Percentiles rank a stretch among this genome's conserved stretches.
Evolutionary conservation across 1,140 invertebrate genomes (phyloP).

Genomic region (Druon quercuslanigerum): DNA sequence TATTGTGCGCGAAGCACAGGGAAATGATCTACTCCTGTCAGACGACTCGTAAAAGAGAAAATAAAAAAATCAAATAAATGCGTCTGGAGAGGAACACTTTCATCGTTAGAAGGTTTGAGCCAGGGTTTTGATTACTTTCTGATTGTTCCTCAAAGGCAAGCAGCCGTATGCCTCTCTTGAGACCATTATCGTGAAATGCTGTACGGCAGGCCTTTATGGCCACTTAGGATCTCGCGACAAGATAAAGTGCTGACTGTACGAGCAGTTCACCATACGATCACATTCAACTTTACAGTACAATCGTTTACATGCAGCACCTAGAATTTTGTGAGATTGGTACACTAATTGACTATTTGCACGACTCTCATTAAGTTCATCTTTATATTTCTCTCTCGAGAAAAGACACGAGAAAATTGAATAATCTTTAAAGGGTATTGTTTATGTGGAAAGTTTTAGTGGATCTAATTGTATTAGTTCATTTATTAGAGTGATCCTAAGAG

Average conservation of each 20-base stretch:
- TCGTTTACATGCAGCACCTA: not conserved
- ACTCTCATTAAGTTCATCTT: not conserved
- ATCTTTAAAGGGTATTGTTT: not conserved
- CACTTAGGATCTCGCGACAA: conserved; percentile 39
- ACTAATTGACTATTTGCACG: conserved; percentile 26
- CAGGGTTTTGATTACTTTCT: conserved; percentile 13
- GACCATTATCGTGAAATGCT: conserved; percentile 39
- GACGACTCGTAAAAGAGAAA: not conserved
- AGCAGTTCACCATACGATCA: conserved; percentile 18
- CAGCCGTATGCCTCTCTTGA: conserved; percentile 26
- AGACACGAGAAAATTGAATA: not conserved
- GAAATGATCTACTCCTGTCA: conserved; percentile 12
- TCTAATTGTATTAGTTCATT: not conserved
- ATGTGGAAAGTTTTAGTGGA: conserved; percentile 1
- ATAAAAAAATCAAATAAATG: not conserved
- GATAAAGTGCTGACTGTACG: conserved; percentile 34
- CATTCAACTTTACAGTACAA: not conserved
- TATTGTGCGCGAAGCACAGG: conserved; percentile 2
- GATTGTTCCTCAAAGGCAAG: conserved; percentile 28
- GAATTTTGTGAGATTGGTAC: conserved; percentile 19
- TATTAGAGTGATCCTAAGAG: not conserved
- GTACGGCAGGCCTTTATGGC: conserved; percentile 36
- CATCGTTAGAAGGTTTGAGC: not conserved
- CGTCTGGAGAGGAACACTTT: not conserved
- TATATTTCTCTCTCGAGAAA: not conserved